Evolutionary conservation across 2,797 vertebrate species (phyloP), one percentile per base, ranked within the genome.

Genomic region (Poecilia velifera): DNA sequence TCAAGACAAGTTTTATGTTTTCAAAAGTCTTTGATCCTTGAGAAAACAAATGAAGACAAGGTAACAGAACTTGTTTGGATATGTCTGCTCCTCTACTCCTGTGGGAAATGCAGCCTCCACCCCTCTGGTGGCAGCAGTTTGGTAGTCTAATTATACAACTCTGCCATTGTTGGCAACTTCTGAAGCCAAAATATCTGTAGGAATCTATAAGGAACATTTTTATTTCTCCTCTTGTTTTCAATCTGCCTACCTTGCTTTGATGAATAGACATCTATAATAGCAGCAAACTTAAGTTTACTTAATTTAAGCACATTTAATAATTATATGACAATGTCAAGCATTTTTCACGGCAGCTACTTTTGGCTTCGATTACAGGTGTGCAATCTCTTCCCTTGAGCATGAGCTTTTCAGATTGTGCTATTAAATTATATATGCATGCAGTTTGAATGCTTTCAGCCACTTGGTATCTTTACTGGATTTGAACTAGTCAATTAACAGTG

Each of bases 51-150:
- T 66, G 46, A 39, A 80, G 47, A 57, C 13, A 41, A 47, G 3
- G 1, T 75, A 62, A 81, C 55, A 62, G 84, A 84, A 82, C 68
- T 25, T 62, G 49, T 80, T 68, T 55, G 25, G 53, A 70, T 76
- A 13, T 10, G 53, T 78, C 20, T 43, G 36, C n/a, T 70, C 71
- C 31, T 78, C 80, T 46, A 34, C 16, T 34, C 57, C 74, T 10
- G 53, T 28, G 4, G 46, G 31, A 79, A 80, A 70, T 47, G 10
- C 72, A 76, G 25, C 43, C n/a, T 39, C 12, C 68, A 10, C 57
- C 13, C 39, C 13, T 62, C 39, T 51, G 1, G 3, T 20, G 46
- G 73, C 28, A 75, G 34, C 39, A 39, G 20, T 76, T 43, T 13
- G 22, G 45, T 20, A 76, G 22, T 39, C 64, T 39, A 49, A 39